Evolutionary conservation across 1,140 invertebrate species (phyloP).

Genomic region (Drosophila asahinai): DNA sequence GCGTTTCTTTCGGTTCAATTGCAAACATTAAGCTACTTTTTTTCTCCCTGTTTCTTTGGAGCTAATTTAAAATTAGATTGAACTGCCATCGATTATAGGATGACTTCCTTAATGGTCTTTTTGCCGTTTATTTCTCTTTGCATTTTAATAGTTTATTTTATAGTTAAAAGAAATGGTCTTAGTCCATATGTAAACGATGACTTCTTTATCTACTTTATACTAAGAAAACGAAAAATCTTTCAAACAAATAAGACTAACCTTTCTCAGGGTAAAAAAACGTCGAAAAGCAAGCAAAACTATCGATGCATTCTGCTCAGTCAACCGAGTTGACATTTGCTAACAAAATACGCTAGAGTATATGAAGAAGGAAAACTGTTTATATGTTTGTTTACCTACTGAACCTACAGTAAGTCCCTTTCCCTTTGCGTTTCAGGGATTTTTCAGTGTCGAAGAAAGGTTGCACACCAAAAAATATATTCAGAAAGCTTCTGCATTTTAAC

Average conservation of each 20-base stretch:
- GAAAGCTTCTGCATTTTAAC: constrained; percentile 73
- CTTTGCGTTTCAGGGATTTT: neutral
- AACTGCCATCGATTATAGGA: neutral
- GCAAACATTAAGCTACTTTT: constrained; percentile 1
- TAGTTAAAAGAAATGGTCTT: too few species aligned
- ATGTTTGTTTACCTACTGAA: constrained; percentile 40
- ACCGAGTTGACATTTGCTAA: constrained; percentile 35
- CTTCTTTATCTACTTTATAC: too few species aligned
- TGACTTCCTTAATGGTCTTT: neutral
- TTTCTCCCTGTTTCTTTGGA: neutral
- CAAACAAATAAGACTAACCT: neutral
- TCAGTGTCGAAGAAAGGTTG: constrained; percentile 42
- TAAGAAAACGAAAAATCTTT: neutral
- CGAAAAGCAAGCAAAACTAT: constrained; percentile 5
- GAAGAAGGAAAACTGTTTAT: constrained; percentile 28
- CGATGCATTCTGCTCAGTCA: constrained; percentile 31
- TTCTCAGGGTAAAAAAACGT: neutral
- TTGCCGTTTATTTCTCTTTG: neutral
- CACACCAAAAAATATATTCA: constrained; percentile 34
- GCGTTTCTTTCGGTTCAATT: constrained; percentile 49
- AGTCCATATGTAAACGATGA: too few species aligned
- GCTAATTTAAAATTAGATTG: neutral
- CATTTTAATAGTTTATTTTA: too few species aligned
- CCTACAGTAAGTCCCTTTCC: neutral
- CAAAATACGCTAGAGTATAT: constrained; percentile 35